These are phyloP conservation scores for Phortica okadai DNA, from an alignment of 2,888 invertebrate genomes.

Conservation along the genomic window DNA sequence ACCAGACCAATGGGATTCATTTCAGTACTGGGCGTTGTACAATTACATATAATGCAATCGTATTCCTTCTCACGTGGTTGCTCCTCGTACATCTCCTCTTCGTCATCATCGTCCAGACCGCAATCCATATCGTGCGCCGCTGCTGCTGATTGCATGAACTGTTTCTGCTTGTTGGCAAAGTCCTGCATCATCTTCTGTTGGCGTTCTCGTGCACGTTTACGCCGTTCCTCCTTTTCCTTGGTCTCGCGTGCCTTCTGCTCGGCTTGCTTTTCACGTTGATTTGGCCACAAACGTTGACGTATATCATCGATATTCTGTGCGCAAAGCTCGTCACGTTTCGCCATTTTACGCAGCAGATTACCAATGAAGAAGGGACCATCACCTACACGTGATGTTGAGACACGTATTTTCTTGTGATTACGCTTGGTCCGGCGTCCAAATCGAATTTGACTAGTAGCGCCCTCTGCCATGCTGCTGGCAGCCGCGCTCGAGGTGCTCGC, in stretches of 20 bases:
- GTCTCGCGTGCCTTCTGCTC: constrained; percentile 82
- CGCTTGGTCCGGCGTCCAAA: constrained; percentile 31
- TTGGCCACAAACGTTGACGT: constrained; percentile 87
- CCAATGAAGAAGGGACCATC: constrained; percentile 94
- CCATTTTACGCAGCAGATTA: constrained; percentile 86
- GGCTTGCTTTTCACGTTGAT: constrained; percentile 86
- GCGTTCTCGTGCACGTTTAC: constrained; percentile 89
- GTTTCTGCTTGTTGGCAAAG: constrained; percentile 92
- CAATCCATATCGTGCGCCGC: constrained; percentile 78
- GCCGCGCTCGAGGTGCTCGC: constrained; percentile 68
- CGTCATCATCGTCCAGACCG: constrained; percentile 77
- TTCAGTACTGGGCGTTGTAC: constrained; percentile 89
- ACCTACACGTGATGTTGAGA: constrained; percentile 79
- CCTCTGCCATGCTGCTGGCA: constrained; percentile 32
- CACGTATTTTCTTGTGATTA: constrained; percentile 66
- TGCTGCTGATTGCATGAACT: constrained; percentile 88
- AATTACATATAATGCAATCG: constrained; percentile 97
- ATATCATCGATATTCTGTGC: constrained; percentile 84
- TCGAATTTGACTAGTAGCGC: constrained; percentile 44
- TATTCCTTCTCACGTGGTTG: constrained; percentile 84
- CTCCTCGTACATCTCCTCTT: constrained; percentile 79
- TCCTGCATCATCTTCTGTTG: constrained; percentile 95
- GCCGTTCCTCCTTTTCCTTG: constrained; percentile 88
- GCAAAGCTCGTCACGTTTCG: constrained; percentile 83
- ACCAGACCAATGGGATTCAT: constrained; percentile 92